Conservation (phyloP, 2,113 vertebrate genomes). For the Rhinopomastus cyanomelas region DNA sequence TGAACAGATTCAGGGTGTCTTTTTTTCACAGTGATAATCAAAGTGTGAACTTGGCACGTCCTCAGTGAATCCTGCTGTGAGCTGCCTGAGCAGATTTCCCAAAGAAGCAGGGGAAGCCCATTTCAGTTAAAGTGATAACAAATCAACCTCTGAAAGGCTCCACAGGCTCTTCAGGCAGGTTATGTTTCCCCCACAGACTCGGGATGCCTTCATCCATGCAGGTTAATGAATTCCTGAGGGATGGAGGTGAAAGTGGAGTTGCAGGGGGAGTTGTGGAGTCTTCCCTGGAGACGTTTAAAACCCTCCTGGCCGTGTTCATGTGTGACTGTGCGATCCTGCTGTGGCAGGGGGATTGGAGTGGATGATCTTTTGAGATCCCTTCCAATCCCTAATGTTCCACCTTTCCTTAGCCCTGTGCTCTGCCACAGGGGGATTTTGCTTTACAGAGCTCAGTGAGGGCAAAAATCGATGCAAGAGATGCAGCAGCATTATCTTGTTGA, state of each 20-base stretch:
- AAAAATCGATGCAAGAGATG: background rate
- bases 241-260: background rate
- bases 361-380: too few species aligned
- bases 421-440: background rate
- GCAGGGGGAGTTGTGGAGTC: too few species aligned
- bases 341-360: too few species aligned
- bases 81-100: background rate
- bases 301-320: too few species aligned
- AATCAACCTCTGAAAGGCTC: background rate
- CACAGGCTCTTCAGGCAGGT: background rate
- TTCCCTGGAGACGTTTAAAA: too few species aligned
- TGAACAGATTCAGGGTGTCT: background rate
- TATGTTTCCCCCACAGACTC: rapidly evolving
- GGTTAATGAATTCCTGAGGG: background rate
- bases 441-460: rapidly evolving
- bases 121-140: background rate
- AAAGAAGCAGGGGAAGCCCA: background rate
- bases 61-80: background rate
- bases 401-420: background rate
- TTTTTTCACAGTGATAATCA: background rate
- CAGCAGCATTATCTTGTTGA: background rate
- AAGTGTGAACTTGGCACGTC: background rate
- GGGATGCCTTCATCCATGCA: background rate
- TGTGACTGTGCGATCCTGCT: too few species aligned
- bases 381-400: too few species aligned